Base-by-base conservation (phyloP, 2,113 vertebrate species). In the Sterrhoptilus dennistouni region DNA sequence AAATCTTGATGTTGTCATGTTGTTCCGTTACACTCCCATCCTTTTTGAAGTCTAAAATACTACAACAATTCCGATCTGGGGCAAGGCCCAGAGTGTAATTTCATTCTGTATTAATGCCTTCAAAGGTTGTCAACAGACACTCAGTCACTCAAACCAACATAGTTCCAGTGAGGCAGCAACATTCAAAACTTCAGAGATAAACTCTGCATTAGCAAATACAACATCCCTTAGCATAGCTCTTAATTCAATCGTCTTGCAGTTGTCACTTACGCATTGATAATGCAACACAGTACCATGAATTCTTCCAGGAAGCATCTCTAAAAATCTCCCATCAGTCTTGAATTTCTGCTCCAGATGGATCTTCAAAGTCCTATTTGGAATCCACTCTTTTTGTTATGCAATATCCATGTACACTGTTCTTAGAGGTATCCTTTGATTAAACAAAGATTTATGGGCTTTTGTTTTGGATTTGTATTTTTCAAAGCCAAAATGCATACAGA, bases 1-100 rank as follows among this genome's bases (percentile, higher is more conserved):
- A 96, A 93, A 93, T 92, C 90, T 86, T 59, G 38, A 54, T 71
- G 75, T 33, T 78, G 87, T 83, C 74, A 54, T 47, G 59, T 83
- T 63, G 56, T 29, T 92, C 47, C 47, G 56, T 49, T 89, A 71
- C 56, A 84, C 50, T 88, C 81, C 35, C 47, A 64, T 47, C 42
- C 47, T 91, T 90, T 90, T 18, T 63, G 90, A 93, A 72, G 40
- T 70, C 89, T 88, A 80, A 93, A 85, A 81, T 63, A 88, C 59
- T 86, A 52, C 68, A 93, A 65, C 85, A 94, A 90, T 93, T 94
- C 95, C 89, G 87, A 94, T 20, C 24, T 66, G 82, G 82, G 91
- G 42, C 61, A 66, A 80, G 84, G 71, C 66, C 75, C 66, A 40
- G 82, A 72, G 95, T 29, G 54, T 74, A 94, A 85, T 96, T 94